Conservation (phyloP, 2,888 invertebrate genomes). For the Synanthedon andrenaeformis region DNA sequence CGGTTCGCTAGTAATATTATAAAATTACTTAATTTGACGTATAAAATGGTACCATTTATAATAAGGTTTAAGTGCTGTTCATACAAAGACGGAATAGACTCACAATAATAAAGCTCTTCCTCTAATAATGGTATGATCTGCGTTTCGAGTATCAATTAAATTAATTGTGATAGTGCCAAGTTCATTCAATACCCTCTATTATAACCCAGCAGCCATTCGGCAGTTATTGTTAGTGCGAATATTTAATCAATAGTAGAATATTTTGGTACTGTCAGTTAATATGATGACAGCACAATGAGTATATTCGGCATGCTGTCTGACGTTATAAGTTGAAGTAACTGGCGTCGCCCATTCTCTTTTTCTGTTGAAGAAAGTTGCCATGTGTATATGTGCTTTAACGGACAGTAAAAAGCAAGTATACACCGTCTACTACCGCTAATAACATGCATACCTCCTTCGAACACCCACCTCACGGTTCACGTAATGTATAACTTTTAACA, state of each 20-base stretch:
- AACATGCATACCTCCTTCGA: neutral
- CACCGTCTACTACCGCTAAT: neutral
- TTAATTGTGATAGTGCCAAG: conserved; percentile 26
- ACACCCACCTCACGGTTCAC: too few species aligned
- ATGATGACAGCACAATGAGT: conserved; percentile 62
- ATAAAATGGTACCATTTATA: too few species aligned
- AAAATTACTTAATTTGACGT: too few species aligned
- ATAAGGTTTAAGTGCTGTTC: neutral
- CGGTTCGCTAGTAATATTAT: too few species aligned
- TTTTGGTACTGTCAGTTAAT: conserved; percentile 63
- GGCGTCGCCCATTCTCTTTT: conserved; percentile 20
- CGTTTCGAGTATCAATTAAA: conserved; percentile 25
- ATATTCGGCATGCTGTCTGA: conserved; percentile 49
- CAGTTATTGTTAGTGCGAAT: conserved; percentile 55
- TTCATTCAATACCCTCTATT: neutral
- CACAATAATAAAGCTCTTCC: neutral
- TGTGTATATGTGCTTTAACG: neutral
- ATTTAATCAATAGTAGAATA: conserved; percentile 60
- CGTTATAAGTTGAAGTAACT: conserved; percentile 18
- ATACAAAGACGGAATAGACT: neutral
- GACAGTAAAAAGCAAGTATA: neutral
- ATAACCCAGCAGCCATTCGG: conserved; percentile 33
- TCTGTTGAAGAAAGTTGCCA: conserved; percentile 31
- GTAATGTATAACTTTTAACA: too few species aligned
- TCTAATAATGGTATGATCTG: neutral